Conservation (phyloP, 2,888 invertebrate species). For the Tachina fera region DNA sequence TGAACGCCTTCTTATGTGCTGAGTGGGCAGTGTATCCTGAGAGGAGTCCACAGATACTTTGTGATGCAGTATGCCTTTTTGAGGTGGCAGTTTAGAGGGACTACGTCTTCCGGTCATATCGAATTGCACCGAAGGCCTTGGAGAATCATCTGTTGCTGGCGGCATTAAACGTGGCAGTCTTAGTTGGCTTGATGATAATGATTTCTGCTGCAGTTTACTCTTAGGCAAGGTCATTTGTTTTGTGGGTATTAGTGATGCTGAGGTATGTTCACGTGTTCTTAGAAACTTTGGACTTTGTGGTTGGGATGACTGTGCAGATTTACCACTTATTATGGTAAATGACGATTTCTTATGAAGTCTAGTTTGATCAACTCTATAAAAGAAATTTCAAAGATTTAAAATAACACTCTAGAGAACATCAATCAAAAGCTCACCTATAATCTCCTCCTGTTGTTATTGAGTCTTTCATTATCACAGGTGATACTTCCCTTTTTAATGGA, state of each 20-base stretch:
- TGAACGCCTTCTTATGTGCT: slow-evolving; percentile 51
- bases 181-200: slow-evolving; percentile 75
- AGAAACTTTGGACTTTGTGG: slow-evolving; percentile 82
- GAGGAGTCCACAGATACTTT: slow-evolving; percentile 78
- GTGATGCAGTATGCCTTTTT: slow-evolving; percentile 80
- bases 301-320: slow-evolving; percentile 84
- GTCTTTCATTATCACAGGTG: slow-evolving; percentile 81
- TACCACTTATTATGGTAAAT: slow-evolving; percentile 88
- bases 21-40: slow-evolving; percentile 73
- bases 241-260: slow-evolving; percentile 57
- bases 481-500: slow-evolving; percentile 75
- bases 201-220: slow-evolving; percentile 75
- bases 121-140: slow-evolving; percentile 82
- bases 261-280: slow-evolving; percentile 79
- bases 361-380: slow-evolving; percentile 78
- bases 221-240: slow-evolving; percentile 74
- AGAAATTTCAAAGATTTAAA: neutral
- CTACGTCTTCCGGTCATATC: slow-evolving; percentile 79
- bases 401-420: neutral
- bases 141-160: slow-evolving; percentile 77
- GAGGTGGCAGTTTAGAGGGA: slow-evolving; percentile 78
- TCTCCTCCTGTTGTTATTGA: slow-evolving; percentile 81
- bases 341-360: slow-evolving; percentile 87
- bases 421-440: slow-evolving; percentile 76
- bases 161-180: slow-evolving; percentile 74